These are phyloP conservation scores for Erythrocebus patas DNA, from an alignment of 2,113 vertebrate species.

Conservation along the genomic window DNA sequence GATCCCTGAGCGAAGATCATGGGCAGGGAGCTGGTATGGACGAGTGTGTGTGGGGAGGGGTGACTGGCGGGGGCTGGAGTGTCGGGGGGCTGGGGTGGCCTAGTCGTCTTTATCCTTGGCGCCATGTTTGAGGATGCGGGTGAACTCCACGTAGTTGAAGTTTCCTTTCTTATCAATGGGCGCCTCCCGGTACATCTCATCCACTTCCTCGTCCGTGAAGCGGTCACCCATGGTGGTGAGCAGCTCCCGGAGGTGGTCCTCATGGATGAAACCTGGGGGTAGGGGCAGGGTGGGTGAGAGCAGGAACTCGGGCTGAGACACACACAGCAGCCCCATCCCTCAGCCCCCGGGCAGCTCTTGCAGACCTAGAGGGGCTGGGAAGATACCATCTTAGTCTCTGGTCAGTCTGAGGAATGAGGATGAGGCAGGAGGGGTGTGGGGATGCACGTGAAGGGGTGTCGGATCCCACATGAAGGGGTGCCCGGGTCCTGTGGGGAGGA, in stretches of 20 bases:
- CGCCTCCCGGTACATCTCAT: conserved; percentile 97
- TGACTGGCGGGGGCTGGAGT: neutral
- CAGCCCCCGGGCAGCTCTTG: rapidly evolving
- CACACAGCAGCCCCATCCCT: neutral
- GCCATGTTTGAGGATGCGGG: conserved; percentile 97
- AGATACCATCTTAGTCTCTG: neutral
- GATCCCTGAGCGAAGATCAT: neutral
- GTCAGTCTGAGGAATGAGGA: neutral
- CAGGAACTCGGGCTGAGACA: neutral
- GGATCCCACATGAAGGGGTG: too few relatives aligned
- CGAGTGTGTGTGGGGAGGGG: neutral
- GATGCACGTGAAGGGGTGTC: too few relatives aligned
- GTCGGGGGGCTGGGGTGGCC: rapidly evolving
- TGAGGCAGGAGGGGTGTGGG: too few relatives aligned
- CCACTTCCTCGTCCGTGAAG: conserved; percentile 98
- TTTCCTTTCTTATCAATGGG: conserved; percentile 99
- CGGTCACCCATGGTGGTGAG: conserved; percentile 99
- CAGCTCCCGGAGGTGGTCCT: conserved; percentile 97
- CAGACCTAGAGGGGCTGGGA: neutral
- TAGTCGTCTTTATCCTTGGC: conserved; percentile 92
- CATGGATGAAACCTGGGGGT: conserved; percentile 90
- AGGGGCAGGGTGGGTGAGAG: neutral
- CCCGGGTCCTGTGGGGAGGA: neutral
- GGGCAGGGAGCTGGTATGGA: neutral
- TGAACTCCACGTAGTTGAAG: conserved; percentile 99